A percentile compares a stretch with the other conserved stretches of the same genome.
phyloP scores from a whole-genome alignment of 2,797 vertebrate genomes.

The Arctocebus calabarensis region DNA sequence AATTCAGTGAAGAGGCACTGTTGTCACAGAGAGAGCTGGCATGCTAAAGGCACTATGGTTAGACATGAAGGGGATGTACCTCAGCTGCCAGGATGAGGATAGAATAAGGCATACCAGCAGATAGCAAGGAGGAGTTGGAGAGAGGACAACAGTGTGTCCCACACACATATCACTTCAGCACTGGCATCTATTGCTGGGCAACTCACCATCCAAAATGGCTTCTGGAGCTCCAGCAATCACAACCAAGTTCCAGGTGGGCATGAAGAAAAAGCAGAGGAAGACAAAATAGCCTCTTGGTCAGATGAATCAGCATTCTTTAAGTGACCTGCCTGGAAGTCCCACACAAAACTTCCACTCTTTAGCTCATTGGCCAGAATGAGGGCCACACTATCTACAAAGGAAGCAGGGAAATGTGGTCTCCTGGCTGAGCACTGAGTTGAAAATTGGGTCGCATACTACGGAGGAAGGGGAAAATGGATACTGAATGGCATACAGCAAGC shows the following conservation, averaged over 20 bases:
- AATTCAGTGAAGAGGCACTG: background rate
- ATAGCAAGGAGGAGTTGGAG: too few species aligned
- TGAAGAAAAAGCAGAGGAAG: background rate
- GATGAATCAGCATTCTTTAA: background rate
- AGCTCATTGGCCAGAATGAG: background rate
- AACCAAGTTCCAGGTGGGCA: background rate
- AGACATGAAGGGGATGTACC: rapidly evolving
- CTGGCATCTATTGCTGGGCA: background rate
- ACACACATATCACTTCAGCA: too few species aligned
- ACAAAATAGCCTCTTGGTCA: background rate
- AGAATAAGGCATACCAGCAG: background rate
- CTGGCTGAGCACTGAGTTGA: background rate
- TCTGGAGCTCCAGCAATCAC: background rate
- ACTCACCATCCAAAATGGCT: background rate
- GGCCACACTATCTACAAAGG: background rate
- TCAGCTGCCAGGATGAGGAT: background rate
- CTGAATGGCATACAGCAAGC: background rate
- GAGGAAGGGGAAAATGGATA: background rate
- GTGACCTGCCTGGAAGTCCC: background rate
- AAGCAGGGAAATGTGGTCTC: background rate
- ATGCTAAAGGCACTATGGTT: too few species aligned
- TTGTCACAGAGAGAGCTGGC: too few species aligned
- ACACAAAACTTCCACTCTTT: background rate
- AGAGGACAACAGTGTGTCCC: background rate
- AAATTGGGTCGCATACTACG: background rate